Evolutionary conservation across 2,797 vertebrate species (phyloP).

Genomic region (Helicolenus hilgendorfi): DNA sequence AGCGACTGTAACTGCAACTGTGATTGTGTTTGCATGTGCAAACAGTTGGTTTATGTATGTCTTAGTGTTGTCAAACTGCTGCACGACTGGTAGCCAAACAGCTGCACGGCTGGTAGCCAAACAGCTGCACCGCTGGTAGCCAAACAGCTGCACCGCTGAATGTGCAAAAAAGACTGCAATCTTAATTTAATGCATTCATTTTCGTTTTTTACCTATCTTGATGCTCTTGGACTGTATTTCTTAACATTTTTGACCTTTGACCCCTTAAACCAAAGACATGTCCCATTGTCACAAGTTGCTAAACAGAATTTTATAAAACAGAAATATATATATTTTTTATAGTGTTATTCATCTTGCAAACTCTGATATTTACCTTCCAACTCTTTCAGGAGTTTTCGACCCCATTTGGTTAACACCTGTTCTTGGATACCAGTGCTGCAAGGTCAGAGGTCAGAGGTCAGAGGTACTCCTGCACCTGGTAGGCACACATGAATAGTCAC

Average conservation of each 20-base stretch:
- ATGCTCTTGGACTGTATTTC: no score
- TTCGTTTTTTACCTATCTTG: neutral
- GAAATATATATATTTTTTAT: neutral
- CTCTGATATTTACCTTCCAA: neutral
- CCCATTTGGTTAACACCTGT: neutral
- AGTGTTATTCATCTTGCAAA: neutral
- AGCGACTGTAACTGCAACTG: neutral
- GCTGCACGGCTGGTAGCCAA: neutral
- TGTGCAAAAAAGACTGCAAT: no score
- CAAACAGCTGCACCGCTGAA: neutral
- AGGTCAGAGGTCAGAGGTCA: slow-evolving; percentile 1
- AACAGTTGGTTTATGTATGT: neutral
- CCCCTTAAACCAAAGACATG: neutral
- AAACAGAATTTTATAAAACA: neutral
- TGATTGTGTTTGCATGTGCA: neutral
- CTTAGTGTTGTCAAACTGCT: neutral
- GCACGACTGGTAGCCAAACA: no score
- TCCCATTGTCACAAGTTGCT: neutral
- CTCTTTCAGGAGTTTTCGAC: neutral
- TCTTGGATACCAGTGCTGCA: neutral
- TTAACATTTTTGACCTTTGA: neutral
- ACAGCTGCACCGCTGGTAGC: neutral
- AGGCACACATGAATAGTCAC: neutral
- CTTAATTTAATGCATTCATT: neutral
- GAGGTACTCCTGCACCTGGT: neutral